phyloP scores from a whole-genome alignment of 2,113 vertebrate genomes.

The Caloenas nicobarica region DNA sequence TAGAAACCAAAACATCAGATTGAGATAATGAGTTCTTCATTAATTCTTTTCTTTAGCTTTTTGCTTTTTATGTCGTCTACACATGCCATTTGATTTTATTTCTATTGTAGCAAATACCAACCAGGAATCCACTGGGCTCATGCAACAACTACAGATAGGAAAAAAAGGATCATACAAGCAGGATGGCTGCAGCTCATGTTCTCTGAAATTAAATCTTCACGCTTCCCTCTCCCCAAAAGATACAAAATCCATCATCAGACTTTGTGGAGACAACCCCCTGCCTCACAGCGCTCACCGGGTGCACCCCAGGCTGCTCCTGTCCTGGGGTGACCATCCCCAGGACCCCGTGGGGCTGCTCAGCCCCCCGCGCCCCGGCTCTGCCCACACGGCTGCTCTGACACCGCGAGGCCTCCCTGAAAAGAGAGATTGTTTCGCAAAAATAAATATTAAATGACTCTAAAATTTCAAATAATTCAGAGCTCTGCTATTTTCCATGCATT shows the following conservation, averaged over 20 bases:
- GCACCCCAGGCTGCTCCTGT: not conserved
- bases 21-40: constrained; percentile 47
- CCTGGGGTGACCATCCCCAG: too few relatives aligned
- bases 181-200: not conserved
- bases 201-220: not conserved
- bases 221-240: not conserved
- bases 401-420: constrained; percentile 45
- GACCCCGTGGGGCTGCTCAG: too few relatives aligned
- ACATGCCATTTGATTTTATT: not conserved
- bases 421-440: constrained; percentile 62
- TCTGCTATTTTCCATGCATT: constrained; percentile 71
- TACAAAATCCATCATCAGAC: not conserved
- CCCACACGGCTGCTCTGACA: constrained; percentile 10
- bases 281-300: rapidly evolving
- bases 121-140: not conserved
- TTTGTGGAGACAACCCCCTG: not conserved
- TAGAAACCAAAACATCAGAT: constrained; percentile 50
- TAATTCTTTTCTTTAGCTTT: constrained; percentile 36
- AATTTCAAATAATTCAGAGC: constrained; percentile 72
- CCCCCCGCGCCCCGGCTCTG: rapidly evolving
- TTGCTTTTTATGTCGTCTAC: not conserved
- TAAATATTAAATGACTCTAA: constrained; percentile 70
- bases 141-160: not conserved
- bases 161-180: not conserved
- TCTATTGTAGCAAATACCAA: not conserved